These are phyloP conservation scores for Sorex fumeus DNA, from an alignment of 2,113 vertebrate genomes.

Conservation along the genomic window DNA sequence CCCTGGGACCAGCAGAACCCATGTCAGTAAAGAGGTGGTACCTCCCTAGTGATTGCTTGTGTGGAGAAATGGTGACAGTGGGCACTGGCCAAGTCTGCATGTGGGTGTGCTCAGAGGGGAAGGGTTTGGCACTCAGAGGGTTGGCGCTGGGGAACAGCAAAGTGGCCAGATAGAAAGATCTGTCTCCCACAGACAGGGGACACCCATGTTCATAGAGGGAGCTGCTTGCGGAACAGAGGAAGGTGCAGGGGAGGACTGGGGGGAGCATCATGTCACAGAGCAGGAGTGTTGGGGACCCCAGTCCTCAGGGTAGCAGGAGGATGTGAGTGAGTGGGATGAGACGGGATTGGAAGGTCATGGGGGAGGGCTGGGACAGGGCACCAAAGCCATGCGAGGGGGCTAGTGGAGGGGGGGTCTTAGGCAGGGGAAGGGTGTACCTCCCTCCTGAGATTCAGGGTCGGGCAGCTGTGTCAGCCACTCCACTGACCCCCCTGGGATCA, in stretches of 20 bases:
- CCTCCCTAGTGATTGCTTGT: background rate
- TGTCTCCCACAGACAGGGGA: rapidly evolving
- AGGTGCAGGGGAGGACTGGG: background rate
- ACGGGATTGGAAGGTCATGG: background rate
- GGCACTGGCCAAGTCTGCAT: background rate
- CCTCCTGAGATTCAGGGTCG: background rate
- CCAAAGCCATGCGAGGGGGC: background rate
- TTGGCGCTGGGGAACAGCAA: no score
- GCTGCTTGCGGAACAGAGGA: background rate
- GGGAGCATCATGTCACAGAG: background rate
- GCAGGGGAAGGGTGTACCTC: background rate
- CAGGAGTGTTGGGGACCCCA: no score
- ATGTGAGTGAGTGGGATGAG: background rate
- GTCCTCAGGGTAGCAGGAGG: background rate
- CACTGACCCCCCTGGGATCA: background rate
- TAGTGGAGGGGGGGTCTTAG: background rate
- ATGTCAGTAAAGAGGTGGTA: background rate
- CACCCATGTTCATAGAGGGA: background rate
- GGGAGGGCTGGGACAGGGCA: no score
- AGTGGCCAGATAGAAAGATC: background rate
- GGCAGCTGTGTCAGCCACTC: no score
- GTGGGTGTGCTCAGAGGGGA: background rate
- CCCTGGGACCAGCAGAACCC: no score
- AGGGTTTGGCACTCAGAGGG: background rate
- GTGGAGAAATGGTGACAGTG: background rate